Conservation (phyloP, 2,888 invertebrate genomes). For the Cheilosia soror region DNA sequence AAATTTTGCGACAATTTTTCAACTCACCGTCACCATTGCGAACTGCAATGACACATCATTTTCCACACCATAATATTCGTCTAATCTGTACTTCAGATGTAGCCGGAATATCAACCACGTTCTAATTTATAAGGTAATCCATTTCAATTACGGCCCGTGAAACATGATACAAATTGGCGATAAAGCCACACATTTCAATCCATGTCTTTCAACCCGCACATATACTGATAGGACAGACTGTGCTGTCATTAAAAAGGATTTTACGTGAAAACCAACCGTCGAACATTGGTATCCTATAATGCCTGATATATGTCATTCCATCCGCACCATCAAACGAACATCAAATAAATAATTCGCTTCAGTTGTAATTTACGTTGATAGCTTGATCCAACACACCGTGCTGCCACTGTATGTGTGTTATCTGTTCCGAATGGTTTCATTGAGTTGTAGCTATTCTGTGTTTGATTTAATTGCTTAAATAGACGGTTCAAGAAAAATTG, state of each 20-base stretch:
- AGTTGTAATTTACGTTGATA: constrained; percentile 52
- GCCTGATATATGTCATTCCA: constrained; percentile 54
- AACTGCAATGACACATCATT: constrained; percentile 40
- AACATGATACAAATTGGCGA: constrained; percentile 58
- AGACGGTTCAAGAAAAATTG: constrained; percentile 9
- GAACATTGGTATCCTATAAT: constrained; percentile 23
- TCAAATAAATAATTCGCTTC: constrained; percentile 63
- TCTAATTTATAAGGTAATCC: constrained; percentile 60
- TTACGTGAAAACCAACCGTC: constrained; percentile 27
- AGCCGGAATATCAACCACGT: constrained; percentile 19
- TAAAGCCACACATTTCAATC: constrained; percentile 50
- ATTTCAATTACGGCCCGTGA: constrained; percentile 59
- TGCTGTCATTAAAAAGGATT: constrained; percentile 55
- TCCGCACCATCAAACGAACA: constrained; percentile 62
- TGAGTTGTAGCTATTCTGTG: constrained; percentile 22
- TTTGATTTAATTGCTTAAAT: constrained; percentile 34
- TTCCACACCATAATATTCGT: not conserved
- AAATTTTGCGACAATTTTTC: constrained; percentile 25
- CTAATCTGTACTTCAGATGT: not conserved
- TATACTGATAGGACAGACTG: not conserved
- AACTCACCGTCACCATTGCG: not conserved
- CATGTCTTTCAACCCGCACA: not conserved
- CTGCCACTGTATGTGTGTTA: not conserved
- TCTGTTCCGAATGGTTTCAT: constrained; percentile 17
- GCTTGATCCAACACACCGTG: constrained; percentile 13